Evolutionary conservation across 2,888 invertebrate species (phyloP).

Genomic region (Thymelicus acteon): DNA sequence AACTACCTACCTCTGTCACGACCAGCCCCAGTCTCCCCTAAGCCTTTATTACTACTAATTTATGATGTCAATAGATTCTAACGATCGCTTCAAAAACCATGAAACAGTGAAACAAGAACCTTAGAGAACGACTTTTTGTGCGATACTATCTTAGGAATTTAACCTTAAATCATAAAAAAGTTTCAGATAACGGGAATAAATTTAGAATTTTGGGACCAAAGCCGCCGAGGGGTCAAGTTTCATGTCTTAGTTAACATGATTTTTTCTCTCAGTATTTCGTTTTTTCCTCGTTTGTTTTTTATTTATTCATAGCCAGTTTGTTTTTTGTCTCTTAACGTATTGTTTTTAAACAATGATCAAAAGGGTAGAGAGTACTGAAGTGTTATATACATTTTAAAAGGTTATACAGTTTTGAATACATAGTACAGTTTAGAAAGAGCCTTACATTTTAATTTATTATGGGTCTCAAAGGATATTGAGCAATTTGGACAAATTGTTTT

Average conservation of each 20-base stretch:
- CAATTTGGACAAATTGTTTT: too few species aligned
- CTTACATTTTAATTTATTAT: too few species aligned
- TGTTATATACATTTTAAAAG: too few species aligned
- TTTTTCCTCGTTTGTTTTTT: conserved; percentile 13
- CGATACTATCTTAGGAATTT: conserved; percentile 26
- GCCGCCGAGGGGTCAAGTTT: conserved; percentile 20
- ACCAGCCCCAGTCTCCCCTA: too few species aligned
- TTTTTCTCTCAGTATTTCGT: not conserved
- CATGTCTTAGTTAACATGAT: conserved; percentile 23
- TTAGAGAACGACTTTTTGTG: conserved; percentile 19
- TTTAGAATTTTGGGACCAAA: conserved; percentile 18
- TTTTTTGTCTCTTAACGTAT: not conserved
- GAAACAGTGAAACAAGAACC: not conserved
- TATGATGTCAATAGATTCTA: too few species aligned
- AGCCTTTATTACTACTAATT: too few species aligned
- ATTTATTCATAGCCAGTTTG: not conserved
- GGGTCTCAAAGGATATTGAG: too few species aligned
- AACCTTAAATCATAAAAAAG: conserved; percentile 33
- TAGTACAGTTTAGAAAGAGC: too few species aligned
- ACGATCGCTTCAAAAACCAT: not conserved
- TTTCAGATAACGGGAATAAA: conserved; percentile 31
- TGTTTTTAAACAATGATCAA: conserved; percentile 2
- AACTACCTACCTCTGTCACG: too few species aligned
- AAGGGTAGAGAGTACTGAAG: not conserved
- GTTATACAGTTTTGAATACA: too few species aligned